Conservation (phyloP, 2,113 vertebrate species). For the Grallaria varia region DNA sequence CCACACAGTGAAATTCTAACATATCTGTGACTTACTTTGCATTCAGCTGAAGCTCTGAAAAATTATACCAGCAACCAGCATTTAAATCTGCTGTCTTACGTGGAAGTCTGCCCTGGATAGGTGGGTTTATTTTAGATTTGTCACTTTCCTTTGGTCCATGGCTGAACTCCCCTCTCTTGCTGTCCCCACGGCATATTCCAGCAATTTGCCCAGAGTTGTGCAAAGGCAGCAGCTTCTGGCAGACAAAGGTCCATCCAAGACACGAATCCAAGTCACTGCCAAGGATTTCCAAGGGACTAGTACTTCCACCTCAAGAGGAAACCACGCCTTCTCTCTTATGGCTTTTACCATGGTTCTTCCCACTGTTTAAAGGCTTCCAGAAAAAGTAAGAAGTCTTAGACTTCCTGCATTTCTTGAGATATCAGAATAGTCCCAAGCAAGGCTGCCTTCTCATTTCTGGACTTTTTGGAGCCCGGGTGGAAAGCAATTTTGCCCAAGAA, state of each 20-base stretch:
- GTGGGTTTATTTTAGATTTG: not conserved
- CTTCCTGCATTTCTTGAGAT: not conserved
- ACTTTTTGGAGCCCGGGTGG: not conserved
- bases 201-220: not conserved
- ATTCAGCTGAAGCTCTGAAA: not conserved
- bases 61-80: not conserved
- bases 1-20: not conserved
- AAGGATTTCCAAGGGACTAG: not conserved
- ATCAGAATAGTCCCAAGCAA: not conserved
- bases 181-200: not conserved
- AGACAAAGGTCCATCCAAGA: not conserved
- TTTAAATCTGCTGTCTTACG: not conserved
- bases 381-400: not conserved
- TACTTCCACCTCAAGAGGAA: not conserved
- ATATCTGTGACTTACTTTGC: slow-evolving; percentile 33
- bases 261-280: not conserved
- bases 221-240: not conserved
- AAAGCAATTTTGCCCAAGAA: not conserved
- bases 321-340: not conserved
- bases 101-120: slow-evolving; percentile 46
- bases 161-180: not conserved
- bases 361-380: not conserved
- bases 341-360: not conserved
- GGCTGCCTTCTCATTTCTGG: not conserved
- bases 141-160: not conserved